phyloP scores from a whole-genome alignment of 2,113 vertebrate genomes.

The Plotosus lineatus region DNA sequence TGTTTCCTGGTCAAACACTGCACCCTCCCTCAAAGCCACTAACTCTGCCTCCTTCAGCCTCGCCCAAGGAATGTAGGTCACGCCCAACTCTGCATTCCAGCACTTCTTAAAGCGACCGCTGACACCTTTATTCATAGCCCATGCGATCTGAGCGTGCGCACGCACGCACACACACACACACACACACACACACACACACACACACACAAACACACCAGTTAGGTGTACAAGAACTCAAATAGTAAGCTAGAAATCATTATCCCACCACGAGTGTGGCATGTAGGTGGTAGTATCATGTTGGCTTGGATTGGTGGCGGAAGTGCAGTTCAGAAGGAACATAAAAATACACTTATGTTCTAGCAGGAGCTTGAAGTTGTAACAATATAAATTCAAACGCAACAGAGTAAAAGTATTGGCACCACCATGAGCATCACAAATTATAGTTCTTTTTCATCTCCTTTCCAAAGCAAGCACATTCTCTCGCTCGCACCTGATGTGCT shows the following conservation, averaged over 20 bases:
- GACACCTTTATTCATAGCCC: slow-evolving; percentile 98
- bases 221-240: too few relatives aligned
- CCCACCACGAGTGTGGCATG: neutral
- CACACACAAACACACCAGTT: neutral
- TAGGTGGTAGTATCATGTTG: neutral
- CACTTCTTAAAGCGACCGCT: slow-evolving; percentile 92
- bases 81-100: slow-evolving; percentile 94
- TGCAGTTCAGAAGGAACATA: neutral
- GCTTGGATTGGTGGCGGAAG: too few relatives aligned
- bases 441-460: too few relatives aligned
- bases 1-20: slow-evolving; percentile 87
- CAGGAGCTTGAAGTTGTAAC: too few relatives aligned
- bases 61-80: slow-evolving; percentile 93
- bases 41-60: slow-evolving; percentile 91
- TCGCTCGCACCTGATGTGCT: too few relatives aligned
- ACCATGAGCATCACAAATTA: too few relatives aligned
- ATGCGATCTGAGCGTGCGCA: slow-evolving; percentile 82
- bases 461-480: too few relatives aligned
- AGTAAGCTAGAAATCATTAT: neutral
- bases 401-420: too few relatives aligned
- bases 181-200: neutral
- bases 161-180: neutral
- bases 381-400: too few relatives aligned
- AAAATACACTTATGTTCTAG: too few relatives aligned
- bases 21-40: slow-evolving; percentile 88